phyloP scores from a whole-genome alignment of 2,888 invertebrate genomes.

The Cancer borealis region DNA sequence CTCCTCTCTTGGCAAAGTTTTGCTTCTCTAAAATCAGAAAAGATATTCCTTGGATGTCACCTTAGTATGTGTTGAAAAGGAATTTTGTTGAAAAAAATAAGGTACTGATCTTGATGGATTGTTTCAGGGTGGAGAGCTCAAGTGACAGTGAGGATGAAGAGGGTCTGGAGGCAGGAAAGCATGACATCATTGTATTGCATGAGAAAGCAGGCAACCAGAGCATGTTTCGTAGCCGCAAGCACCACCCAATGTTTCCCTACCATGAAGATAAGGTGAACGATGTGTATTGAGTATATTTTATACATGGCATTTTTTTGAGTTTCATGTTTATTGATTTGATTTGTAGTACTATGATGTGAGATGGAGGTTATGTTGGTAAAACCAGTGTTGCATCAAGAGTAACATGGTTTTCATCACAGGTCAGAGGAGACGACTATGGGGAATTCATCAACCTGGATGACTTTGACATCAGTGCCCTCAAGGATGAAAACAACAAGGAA shows the following conservation, averaged over 20 bases:
- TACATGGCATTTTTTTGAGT: background rate
- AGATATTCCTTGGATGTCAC: background rate
- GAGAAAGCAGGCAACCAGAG: slow-evolving; percentile 87
- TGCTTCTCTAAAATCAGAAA: background rate
- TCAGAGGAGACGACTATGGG: slow-evolving; percentile 91
- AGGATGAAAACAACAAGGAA: slow-evolving; percentile 84
- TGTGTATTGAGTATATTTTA: background rate
- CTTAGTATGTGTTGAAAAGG: background rate
- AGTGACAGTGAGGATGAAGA: slow-evolving; percentile 79
- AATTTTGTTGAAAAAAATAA: background rate
- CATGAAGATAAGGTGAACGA: slow-evolving; percentile 91
- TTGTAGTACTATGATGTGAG: background rate
- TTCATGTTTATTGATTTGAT: background rate
- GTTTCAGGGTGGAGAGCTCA: slow-evolving; percentile 73
- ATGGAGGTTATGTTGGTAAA: background rate
- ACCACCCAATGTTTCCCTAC: slow-evolving; percentile 98
- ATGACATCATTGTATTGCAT: slow-evolving; percentile 77
- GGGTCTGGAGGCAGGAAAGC: slow-evolving; percentile 79
- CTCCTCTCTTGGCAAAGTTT: background rate
- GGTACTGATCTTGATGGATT: background rate
- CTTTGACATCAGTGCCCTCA: slow-evolving; percentile 70
- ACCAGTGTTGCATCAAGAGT: background rate
- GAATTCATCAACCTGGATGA: slow-evolving; percentile 87
- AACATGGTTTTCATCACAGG: slow-evolving; percentile 35
- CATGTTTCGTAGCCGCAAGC: slow-evolving; percentile 86